A percentile compares a stretch with the other conserved stretches of the same genome.
Evolutionary conservation across 2,797 vertebrate species (phyloP).

Genomic region (Hyperoplus lanceolatus): DNA sequence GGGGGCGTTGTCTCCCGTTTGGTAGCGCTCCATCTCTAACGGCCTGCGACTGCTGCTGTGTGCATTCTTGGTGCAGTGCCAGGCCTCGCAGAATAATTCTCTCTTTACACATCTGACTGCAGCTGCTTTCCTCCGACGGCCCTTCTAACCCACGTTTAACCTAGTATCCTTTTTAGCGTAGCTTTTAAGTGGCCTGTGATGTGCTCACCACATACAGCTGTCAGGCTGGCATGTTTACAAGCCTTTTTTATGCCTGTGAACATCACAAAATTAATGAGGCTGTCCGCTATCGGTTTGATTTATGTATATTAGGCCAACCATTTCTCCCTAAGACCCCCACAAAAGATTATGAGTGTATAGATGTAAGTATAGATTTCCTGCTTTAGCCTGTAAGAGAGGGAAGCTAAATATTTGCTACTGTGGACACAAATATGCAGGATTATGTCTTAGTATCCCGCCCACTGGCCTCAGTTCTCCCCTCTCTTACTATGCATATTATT

Average conservation of each 20-base stretch:
- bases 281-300: slow-evolving; percentile 5
- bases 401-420: slow-evolving; percentile 14
- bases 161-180: slow-evolving; percentile 16
- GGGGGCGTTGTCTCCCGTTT: slow-evolving; percentile 65
- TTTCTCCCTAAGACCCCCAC: neutral
- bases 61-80: slow-evolving; percentile 80
- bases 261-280: slow-evolving; percentile 22
- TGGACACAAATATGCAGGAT: slow-evolving; percentile 12
- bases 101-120: slow-evolving; percentile 72
- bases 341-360: neutral
- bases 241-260: slow-evolving; percentile 35
- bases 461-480: slow-evolving; percentile 23
- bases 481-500: slow-evolving; percentile 48
- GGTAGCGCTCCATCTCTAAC: slow-evolving; percentile 73
- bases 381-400: neutral
- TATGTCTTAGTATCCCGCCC: slow-evolving; percentile 24
- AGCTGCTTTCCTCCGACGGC: slow-evolving; percentile 59
- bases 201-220: slow-evolving; percentile 39
- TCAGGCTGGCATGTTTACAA: slow-evolving; percentile 39
- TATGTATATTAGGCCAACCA: neutral
- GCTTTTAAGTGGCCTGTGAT: neutral
- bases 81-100: slow-evolving; percentile 72
- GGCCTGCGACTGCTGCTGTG: slow-evolving; percentile 77
- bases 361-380: neutral
- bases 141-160: slow-evolving; percentile 29